Evolutionary conservation across 2,113 vertebrate species (phyloP), one percentile per base, ranked within the genome.

Genomic region (Pampusana beccarii): DNA sequence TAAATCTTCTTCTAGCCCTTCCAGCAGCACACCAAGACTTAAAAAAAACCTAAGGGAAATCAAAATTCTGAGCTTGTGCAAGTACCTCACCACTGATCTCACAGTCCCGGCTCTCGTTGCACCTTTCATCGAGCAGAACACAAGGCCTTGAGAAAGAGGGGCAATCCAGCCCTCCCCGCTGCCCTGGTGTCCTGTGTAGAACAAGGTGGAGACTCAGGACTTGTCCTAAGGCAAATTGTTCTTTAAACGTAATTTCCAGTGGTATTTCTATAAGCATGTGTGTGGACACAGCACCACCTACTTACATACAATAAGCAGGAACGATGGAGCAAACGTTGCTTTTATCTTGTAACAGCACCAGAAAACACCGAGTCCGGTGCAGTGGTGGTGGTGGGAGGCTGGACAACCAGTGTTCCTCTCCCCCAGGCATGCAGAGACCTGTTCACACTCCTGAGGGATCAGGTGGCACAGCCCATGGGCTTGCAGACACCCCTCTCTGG

Each of bases 211-310:
- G 64, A 50, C 20, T 18, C 29, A 9, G n/a, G 42, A 77, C n/a
- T 53, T 58, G 15, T 21, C 17, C 56, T 33, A 74, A 36, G 51
- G n/a, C 48, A 71, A 81, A 51, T 1, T 64, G 48, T 20, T 46
- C 36, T n/a, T 24, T 25, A 87, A 46, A 20, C 23, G 34, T 42
- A 2, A 48, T 33, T 71, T 16, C 29, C 26, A 70, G 24, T 18
- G 53, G 26, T n/a, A 69, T 46, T 82, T 80, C 50, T 50, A 9
- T 0, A 36, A 28, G 23, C 16, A 64, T 0, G 2, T 21, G 20
- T 34, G 40, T 4, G 9, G 36, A 61, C 31, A 2, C 16, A 11
- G 21, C 42, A 81, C 24, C 18, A 25, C 69, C 51, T 70, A 54
- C 3, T 5, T 36, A 38, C 20, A 65, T 6, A 56, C 1, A 14